These are phyloP conservation scores for Phyto melanocephala DNA, from an alignment of 2,888 invertebrate species.

Conservation along the genomic window DNA sequence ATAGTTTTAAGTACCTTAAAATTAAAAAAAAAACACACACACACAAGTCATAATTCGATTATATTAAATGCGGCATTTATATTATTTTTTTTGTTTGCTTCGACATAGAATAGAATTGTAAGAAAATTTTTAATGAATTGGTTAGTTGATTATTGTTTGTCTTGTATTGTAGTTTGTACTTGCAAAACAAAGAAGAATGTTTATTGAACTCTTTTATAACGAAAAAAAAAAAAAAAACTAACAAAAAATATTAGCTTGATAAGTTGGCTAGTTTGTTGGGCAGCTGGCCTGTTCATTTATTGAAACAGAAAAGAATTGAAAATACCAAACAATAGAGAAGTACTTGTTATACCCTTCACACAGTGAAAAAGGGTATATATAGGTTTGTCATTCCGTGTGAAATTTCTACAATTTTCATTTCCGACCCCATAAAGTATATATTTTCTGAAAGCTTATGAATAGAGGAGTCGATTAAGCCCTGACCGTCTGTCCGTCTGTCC, in stretches of 20 bases:
- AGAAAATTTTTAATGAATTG: conserved; percentile 44
- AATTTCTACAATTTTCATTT: no score
- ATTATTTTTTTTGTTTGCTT: no score
- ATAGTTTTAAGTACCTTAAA: no score
- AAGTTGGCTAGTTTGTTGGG: conserved; percentile 4
- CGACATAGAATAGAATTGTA: no score
- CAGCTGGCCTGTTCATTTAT: conserved; percentile 28
- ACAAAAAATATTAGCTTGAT: conserved; percentile 19
- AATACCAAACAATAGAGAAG: conserved; percentile 27
- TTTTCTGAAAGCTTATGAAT: no score
- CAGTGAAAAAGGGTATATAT: no score
- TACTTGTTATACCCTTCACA: no score
- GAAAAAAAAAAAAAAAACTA: neutral
- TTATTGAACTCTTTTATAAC: conserved; percentile 17
- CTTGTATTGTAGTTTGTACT: conserved; percentile 17
- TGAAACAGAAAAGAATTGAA: conserved; percentile 14
- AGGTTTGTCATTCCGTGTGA: no score
- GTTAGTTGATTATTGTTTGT: conserved; percentile 49
- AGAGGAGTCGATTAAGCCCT: no score
- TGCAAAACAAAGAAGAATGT: conserved; percentile 3
- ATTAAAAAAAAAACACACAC: neutral
- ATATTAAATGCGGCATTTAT: neutral
- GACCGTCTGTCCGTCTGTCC: no score
- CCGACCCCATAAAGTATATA: no score
- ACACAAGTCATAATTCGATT: neutral